Conservation (phyloP, 2,888 invertebrate species). For the Notodonta ziczac region DNA sequence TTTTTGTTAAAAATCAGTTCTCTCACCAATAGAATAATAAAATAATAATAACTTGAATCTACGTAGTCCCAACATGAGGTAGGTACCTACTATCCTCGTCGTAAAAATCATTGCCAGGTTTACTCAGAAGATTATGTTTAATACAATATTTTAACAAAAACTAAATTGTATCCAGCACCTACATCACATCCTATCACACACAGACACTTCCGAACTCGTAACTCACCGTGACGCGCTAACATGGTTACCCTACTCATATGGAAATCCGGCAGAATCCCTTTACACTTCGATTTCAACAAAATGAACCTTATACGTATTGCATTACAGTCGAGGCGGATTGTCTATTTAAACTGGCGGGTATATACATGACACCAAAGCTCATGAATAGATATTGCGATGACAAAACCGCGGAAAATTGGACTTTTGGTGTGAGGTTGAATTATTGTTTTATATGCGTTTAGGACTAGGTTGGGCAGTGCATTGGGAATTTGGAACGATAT, state of each 20-base stretch:
- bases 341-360: constrained; percentile 13
- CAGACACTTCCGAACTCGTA: constrained; percentile 1
- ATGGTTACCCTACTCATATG: constrained; percentile 41
- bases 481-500: too few species aligned
- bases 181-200: constrained; percentile 3
- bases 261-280: constrained; percentile 4
- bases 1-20: too few species aligned
- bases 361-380: constrained; percentile 58
- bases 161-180: background rate
- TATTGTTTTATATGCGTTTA: constrained; percentile 55
- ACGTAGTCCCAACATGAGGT: too few species aligned
- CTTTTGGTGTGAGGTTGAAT: constrained; percentile 48
- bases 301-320: background rate
- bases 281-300: constrained; percentile 8
- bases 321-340: constrained; percentile 7
- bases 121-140: background rate
- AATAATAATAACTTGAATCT: too few species aligned
- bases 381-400: constrained; percentile 78
- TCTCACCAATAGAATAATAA: too few species aligned
- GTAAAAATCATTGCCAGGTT: background rate
- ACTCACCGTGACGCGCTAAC: constrained; percentile 4
- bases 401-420: constrained; percentile 75
- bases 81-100: background rate
- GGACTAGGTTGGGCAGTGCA: constrained; percentile 27
- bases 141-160: background rate